Evolutionary conservation across 2,797 vertebrate species (phyloP), one percentile per base, ranked within the genome.

Genomic region (Lithobates pipiens): DNA sequence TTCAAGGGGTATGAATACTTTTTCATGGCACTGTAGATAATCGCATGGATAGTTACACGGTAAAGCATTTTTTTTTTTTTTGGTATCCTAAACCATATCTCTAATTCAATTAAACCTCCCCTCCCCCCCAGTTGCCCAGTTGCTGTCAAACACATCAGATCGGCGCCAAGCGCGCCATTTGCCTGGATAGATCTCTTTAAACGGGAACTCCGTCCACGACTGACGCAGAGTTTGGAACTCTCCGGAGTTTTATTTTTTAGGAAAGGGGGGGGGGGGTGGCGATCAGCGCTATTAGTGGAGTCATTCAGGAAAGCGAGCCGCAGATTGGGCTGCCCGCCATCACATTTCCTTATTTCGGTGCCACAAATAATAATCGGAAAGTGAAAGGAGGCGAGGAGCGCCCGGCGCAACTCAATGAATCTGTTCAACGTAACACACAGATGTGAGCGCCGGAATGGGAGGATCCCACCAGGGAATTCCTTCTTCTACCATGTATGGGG

Each of bases 261-360:
- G 25, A 57, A 72, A 42, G 10, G 46, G 29, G 23, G 15, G 18
- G 36, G 10, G 46, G 29, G 23, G 15, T 10, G 36, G 27, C 63
- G 10, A 82, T 82, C 44, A 65, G 32, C 34, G 3, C 70, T 65
- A 63, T 74, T 44, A 44, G 50, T 32, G 6, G 11, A 76, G 61
- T 68, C 29, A 76, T 68, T 68, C 27, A 83, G 81, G 72, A 83
- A 83, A 83, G 46, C 29, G 70, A 65, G 81, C 25, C 32, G 67
- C 44, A 29, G 29, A n/a, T 71, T 65, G 80, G 80, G 80, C 34
- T n/a, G 34, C 23, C n/a, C 10, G 75, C 71, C 57, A 76, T 68
- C 36, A 8, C 2, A 68, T 68, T 83, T 83, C 57, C 57, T 68
- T 76, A 15, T 65, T 86, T 25, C 34, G 21, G 46, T 39, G 34